These are phyloP conservation scores for Lasioglossum calceatum DNA, from an alignment of 2,888 invertebrate genomes.

Conservation along the genomic window DNA sequence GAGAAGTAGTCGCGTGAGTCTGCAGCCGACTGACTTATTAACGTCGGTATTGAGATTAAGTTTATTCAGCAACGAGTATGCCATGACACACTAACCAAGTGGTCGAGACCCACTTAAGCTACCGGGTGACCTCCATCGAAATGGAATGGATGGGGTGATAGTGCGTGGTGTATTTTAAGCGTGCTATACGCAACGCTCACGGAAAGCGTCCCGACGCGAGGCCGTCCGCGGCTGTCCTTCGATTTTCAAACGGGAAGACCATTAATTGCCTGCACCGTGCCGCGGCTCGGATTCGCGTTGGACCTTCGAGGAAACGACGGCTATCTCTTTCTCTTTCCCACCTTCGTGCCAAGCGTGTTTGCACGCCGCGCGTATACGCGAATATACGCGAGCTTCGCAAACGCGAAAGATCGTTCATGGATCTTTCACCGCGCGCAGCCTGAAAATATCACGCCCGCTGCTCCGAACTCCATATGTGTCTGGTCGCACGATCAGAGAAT, in stretches of 20 bases:
- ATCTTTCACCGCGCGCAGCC: neutral
- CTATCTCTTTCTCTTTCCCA: neutral
- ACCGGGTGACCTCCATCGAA: conserved; percentile 83
- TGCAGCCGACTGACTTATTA: conserved; percentile 71
- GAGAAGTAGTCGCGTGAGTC: conserved; percentile 52
- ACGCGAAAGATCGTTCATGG: neutral
- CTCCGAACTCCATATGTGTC: neutral
- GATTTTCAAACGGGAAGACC: conserved; percentile 77
- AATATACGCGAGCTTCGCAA: neutral
- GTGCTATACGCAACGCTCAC: conserved; percentile 65
- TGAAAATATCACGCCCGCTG: neutral
- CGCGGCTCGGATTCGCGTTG: conserved; percentile 52
- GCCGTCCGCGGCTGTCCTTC: conserved; percentile 74
- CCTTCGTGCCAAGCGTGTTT: neutral
- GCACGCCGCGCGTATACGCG: neutral
- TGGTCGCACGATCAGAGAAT: neutral
- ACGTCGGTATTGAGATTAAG: conserved; percentile 81
- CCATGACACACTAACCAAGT: conserved; percentile 85
- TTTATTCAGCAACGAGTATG: conserved; percentile 80
- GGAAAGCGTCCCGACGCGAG: conserved; percentile 72
- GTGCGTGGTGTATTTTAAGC: conserved; percentile 77
- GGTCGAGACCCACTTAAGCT: conserved; percentile 85
- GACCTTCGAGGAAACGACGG: conserved; percentile 50
- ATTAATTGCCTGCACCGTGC: conserved; percentile 65
- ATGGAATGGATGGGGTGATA: conserved; percentile 83